Conservation (phyloP, 2,113 vertebrate species). For the Terrapene triunguis region DNA sequence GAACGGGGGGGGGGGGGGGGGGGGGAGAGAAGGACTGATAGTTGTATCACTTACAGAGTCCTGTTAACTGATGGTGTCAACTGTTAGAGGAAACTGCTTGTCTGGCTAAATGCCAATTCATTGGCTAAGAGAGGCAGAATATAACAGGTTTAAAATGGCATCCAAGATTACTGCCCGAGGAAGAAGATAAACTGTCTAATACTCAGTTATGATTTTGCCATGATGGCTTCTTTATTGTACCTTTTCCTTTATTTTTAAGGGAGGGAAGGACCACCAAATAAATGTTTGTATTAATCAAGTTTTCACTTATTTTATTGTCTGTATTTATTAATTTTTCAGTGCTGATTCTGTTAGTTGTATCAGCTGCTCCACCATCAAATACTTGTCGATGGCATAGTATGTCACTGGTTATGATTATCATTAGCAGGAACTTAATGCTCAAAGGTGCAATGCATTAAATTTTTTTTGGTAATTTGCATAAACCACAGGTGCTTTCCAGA, state of each 20-base stretch:
- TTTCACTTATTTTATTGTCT: neutral
- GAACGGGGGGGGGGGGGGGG: neutral
- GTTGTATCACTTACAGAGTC: neutral
- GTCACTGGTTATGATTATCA: fast-evolving
- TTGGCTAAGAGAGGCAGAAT: neutral
- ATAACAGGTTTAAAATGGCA: constrained; percentile 8
- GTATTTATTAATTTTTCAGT: neutral
- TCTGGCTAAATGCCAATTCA: neutral
- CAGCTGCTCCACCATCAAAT: neutral
- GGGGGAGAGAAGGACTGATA: neutral
- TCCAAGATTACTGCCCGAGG: neutral
- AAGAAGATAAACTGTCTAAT: neutral
- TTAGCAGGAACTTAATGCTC: neutral
- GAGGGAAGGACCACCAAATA: neutral
- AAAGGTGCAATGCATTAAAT: neutral
- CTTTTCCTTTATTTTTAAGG: neutral
- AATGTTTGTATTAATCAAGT: neutral
- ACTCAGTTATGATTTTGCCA: neutral
- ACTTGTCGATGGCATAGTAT: neutral
- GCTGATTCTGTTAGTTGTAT: constrained; percentile 5
- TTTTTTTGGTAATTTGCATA: neutral
- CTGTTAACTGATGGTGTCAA: neutral
- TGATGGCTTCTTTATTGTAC: neutral
- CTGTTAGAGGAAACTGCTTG: neutral
- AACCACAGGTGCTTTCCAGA: neutral